Percentiles rank a stretch among this genome's conserved stretches.
Conservation (phyloP, 2,113 vertebrate species). For the Pongo pygmaeus region DNA sequence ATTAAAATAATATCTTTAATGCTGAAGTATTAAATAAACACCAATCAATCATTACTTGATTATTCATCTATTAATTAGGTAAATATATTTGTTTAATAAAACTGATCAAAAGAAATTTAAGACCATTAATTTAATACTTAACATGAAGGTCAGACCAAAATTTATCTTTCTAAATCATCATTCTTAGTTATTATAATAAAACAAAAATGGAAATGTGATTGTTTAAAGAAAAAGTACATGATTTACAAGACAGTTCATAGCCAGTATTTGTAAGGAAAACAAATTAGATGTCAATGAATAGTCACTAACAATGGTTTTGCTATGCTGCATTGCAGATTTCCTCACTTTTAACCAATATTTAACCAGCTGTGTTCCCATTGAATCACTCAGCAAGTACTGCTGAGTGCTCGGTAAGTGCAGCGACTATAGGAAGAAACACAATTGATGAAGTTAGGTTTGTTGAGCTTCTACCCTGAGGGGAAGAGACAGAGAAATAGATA, state of each 20-base stretch:
- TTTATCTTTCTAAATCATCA: neutral
- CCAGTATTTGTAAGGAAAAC: neutral
- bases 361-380: neutral
- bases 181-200: neutral
- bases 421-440: neutral
- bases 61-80: neutral
- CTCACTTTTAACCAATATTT: neutral
- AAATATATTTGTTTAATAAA: neutral
- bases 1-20: neutral
- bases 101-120: neutral
- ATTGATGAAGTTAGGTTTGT: neutral
- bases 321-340: neutral
- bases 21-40: neutral
- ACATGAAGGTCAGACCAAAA: neutral
- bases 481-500: neutral
- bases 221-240: neutral
- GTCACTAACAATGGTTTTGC: neutral
- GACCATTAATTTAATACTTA: neutral
- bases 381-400: neutral
- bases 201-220: neutral
- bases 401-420: neutral
- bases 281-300: neutral
- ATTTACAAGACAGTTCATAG: neutral
- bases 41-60: neutral
- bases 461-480: neutral